Percentiles rank a stretch among this genome's conserved stretches.
These are phyloP conservation scores for Caretta caretta DNA, from an alignment of 2,113 vertebrate genomes.

Conservation along the genomic window DNA sequence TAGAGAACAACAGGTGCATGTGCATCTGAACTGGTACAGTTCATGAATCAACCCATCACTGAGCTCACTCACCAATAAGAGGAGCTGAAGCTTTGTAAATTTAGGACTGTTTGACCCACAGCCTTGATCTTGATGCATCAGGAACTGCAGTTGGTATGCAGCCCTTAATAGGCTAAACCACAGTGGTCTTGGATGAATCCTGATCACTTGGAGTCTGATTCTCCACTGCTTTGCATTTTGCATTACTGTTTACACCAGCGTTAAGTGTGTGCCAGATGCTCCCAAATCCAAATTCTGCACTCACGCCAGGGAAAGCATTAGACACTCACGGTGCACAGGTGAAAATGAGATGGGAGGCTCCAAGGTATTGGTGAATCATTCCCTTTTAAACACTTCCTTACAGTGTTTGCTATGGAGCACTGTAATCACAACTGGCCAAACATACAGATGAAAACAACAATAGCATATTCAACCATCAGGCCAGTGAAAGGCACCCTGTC, in stretches of 20 bases:
- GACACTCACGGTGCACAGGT: not conserved
- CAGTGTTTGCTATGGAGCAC: not conserved
- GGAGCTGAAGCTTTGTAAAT: not conserved
- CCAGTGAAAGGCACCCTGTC: not conserved
- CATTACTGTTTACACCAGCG: not conserved
- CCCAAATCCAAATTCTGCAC: not conserved
- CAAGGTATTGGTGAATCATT: not conserved
- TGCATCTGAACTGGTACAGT: slow-evolving; percentile 55
- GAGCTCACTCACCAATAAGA: slow-evolving; percentile 20
- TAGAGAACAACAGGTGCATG: slow-evolving; percentile 37
- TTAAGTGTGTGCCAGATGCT: not conserved
- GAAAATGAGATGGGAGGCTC: not conserved
- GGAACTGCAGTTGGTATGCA: slow-evolving; percentile 5
- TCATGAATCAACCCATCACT: slow-evolving; percentile 59
- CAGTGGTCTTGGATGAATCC: slow-evolving; percentile 2
- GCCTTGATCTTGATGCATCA: slow-evolving; percentile 33
- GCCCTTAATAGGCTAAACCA: slow-evolving; percentile 35
- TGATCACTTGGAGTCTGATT: not conserved
- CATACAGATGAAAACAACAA: not conserved
- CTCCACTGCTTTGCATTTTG: not conserved
- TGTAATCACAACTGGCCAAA: not conserved
- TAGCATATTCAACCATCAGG: not conserved
- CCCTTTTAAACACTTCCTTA: slow-evolving; percentile 6
- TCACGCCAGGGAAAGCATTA: not conserved
- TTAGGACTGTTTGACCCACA: slow-evolving; percentile 40